These are phyloP conservation scores for Halichoeres trimaculatus DNA, from an alignment of 2,113 vertebrate species.

Conservation along the genomic window DNA sequence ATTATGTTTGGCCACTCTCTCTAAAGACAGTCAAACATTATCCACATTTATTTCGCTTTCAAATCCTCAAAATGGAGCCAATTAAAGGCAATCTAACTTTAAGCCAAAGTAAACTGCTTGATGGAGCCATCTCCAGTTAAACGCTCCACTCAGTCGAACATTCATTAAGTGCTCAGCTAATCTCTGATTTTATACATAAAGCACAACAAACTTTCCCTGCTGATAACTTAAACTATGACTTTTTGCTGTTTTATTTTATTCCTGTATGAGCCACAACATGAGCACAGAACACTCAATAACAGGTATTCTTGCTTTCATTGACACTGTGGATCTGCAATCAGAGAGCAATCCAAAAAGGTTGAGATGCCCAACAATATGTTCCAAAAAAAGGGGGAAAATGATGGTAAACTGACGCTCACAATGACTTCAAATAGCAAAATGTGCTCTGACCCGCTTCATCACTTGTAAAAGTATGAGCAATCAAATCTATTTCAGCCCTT, in stretches of 20 bases:
- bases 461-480: conserved; percentile 47
- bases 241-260: background rate
- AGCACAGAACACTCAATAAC: background rate
- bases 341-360: conserved; percentile 26
- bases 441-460: conserved; percentile 50
- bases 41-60: conserved; percentile 53
- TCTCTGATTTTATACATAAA: conserved; percentile 31
- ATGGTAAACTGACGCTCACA: conserved; percentile 33
- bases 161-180: conserved; percentile 61
- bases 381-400: conserved; percentile 32
- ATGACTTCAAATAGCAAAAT: conserved; percentile 38
- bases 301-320: conserved; percentile 22
- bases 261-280: background rate
- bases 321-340: conserved; percentile 28
- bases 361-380: conserved; percentile 25
- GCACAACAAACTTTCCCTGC: conserved; percentile 3
- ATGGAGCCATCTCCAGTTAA: conserved; percentile 69
- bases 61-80: conserved; percentile 61
- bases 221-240: conserved; percentile 10
- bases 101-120: conserved; percentile 66
- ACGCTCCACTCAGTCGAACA: conserved; percentile 69
- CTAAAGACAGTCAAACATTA: conserved; percentile 35
- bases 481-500: conserved; percentile 62
- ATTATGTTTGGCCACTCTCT: background rate
- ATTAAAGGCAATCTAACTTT: conserved; percentile 71